Conservation (phyloP, 2,797 vertebrate species). For the Lithobates pipiens region DNA sequence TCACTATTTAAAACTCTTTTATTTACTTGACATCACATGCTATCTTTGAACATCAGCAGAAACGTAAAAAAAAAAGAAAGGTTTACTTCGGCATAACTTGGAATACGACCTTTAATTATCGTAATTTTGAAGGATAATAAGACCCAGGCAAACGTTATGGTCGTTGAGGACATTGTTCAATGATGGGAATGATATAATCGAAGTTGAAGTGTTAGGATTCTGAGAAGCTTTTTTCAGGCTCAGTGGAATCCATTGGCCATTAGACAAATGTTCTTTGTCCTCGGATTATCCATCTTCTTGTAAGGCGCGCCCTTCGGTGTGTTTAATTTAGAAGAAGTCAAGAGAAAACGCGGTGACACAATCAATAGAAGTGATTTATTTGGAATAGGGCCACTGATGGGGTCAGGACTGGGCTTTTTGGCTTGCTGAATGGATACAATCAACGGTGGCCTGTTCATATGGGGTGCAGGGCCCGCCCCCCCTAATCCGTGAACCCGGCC, state of each 20-base stretch:
- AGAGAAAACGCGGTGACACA: too few relatives aligned
- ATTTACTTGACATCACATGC: constrained; percentile 34
- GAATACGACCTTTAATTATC: not conserved
- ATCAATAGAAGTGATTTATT: too few relatives aligned
- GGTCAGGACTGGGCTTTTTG: too few relatives aligned
- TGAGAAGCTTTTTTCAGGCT: not conserved
- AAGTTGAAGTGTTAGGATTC: constrained; percentile 14
- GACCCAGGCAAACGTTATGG: not conserved
- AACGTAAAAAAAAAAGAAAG: not conserved
- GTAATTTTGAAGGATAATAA: not conserved
- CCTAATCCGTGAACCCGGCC: too few relatives aligned
- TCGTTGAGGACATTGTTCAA: constrained; percentile 11
- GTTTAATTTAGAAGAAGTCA: too few relatives aligned
- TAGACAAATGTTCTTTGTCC: not conserved
- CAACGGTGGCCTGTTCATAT: too few relatives aligned
- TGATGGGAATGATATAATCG: not conserved
- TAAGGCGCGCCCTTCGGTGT: too few relatives aligned
- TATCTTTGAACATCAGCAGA: constrained; percentile 14
- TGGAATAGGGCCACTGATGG: too few relatives aligned
- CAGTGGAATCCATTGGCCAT: not conserved
- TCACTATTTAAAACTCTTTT: constrained; percentile 25
- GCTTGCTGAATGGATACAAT: too few relatives aligned
- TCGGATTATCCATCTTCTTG: not conserved
- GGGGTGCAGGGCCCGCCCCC: too few relatives aligned
- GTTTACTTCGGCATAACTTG: not conserved